Base-by-base conservation (phyloP, 2,888 invertebrate genomes). In the Epirrhoe tristata region DNA sequence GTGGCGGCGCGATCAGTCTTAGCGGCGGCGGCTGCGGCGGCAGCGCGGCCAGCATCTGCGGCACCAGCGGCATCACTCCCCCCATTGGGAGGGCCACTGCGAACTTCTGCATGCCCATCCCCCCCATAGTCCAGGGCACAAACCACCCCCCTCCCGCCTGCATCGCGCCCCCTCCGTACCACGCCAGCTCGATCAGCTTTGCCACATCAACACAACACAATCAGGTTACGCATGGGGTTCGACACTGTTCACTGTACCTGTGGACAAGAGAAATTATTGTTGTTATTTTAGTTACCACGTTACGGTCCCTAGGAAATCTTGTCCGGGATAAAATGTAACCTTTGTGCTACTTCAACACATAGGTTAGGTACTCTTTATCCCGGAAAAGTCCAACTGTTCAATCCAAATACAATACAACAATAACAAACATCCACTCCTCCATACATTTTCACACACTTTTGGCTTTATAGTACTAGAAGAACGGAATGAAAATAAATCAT, bases 131-230 rank as follows among this genome's bases (percentile, higher is more conserved):
- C 82, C 91, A 92, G 71, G 92, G 89, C 78, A 92, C 84, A 83
- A 92, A 92, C 83, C 93, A 92, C 56, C 93, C 93, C 67, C 90
- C 92, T 72, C 91, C 91, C 77, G 90, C 90, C 89, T 91, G 91
- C 90, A 91, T 91, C 80, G 88, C 90, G 80, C 90, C 91, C 78
- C 87, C 87, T 80, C 93, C 90, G 93, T 92, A 93, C 93, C 93
- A 93, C 91, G 93, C 93, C 93, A 93, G 92, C 85, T 81, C 88
- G 90, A 88, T 88, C 86, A 86, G 77, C 87, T 86, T 78, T 77
- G 77, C 87, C 89, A 85, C 91, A 90, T 90, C 78, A 85, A 89
- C 81, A 76, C 82, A 76, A 75, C 80, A 78, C 77, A 71, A 58
- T 72, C 83, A 80, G 74, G 61, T 63, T 24, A 24, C 59, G 66